phyloP scores from a whole-genome alignment of 2,888 invertebrate genomes.

The Phyto melanocephala region DNA sequence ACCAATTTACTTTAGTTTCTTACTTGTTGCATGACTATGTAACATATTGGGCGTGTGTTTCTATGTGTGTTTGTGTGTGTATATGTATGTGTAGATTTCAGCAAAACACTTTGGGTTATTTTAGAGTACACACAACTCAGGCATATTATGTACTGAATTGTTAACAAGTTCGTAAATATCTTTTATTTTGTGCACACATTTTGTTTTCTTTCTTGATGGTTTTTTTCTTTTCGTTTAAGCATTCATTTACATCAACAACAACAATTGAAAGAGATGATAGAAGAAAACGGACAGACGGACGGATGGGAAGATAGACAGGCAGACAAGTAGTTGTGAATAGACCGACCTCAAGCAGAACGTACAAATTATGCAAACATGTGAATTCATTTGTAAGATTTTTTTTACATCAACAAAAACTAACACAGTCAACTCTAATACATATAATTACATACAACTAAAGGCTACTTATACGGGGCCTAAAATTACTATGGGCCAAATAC shows the following conservation, averaged over 20 bases:
- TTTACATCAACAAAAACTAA: neutral
- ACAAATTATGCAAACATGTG: slow-evolving; percentile 55
- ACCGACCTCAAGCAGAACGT: neutral
- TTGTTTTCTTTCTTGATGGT: neutral
- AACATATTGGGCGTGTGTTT: too few relatives aligned
- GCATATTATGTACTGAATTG: slow-evolving; percentile 23
- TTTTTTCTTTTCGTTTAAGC: neutral
- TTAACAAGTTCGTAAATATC: slow-evolving; percentile 50
- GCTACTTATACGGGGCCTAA: neutral
- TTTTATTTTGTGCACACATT: slow-evolving; percentile 14
- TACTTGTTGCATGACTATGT: slow-evolving; percentile 45
- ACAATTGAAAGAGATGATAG: neutral
- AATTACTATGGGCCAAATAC: too few relatives aligned
- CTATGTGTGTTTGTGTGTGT: neutral
- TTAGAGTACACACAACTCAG: neutral
- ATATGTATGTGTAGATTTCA: neutral
- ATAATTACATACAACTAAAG: neutral
- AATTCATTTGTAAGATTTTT: slow-evolving; percentile 50
- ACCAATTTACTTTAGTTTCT: slow-evolving; percentile 20
- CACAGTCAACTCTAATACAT: too few relatives aligned
- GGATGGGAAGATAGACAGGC: neutral
- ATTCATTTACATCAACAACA: neutral
- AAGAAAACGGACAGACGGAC: neutral
- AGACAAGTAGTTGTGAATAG: slow-evolving; percentile 23
- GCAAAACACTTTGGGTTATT: neutral